Evolutionary conservation across 2,888 invertebrate species (phyloP), one percentile per base, ranked within the genome.

Genomic region (Limnephilus rhombicus): DNA sequence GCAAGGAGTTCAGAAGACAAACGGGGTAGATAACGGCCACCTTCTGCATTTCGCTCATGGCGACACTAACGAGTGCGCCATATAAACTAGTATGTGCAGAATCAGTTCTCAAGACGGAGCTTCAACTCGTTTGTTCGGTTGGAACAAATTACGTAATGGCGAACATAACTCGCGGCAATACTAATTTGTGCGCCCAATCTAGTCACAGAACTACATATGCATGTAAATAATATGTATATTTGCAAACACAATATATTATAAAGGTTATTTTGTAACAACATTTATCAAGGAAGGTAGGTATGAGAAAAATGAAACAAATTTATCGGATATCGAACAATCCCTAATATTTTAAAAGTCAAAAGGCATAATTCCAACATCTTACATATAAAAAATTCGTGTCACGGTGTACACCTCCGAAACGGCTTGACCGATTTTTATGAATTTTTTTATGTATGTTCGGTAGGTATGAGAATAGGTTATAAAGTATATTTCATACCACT

Each of bases 71-170:
- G 53, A 68, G 68, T 68, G 68, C 68, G n/a, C 68, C 68, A 68
- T 68, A 68, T 68, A 68, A 53, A 68, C 68, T 68, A 49, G 49
- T 49, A n/a, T 68, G 68, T 68, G 24, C 24, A 68, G 68, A 9
- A 68, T 24, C 18, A 18, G 53, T 68, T 68, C 24, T 68, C 68
- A 45, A 86, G 86, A 53, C 31, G 86, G 45, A 29, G 31, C 89
- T 49, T 68, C 37, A 49, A 53, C n/a, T 41, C 49, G 80, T 24
- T 31, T 29, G 88, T 29, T 88, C 31, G 49, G 68, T 31, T 37
- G 49, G 53, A 80, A 80, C 89, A 85, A 90, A 85, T 90, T 85
- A 90, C 90, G 85, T 80, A 90, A 90, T 90, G 68, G 41, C 18
- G 80, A 29, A 18, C 90, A 68, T 85, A 89, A 80, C 90, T 90